phyloP scores from a whole-genome alignment of 2,888 invertebrate species.

The Phrixothrix hirtus region DNA sequence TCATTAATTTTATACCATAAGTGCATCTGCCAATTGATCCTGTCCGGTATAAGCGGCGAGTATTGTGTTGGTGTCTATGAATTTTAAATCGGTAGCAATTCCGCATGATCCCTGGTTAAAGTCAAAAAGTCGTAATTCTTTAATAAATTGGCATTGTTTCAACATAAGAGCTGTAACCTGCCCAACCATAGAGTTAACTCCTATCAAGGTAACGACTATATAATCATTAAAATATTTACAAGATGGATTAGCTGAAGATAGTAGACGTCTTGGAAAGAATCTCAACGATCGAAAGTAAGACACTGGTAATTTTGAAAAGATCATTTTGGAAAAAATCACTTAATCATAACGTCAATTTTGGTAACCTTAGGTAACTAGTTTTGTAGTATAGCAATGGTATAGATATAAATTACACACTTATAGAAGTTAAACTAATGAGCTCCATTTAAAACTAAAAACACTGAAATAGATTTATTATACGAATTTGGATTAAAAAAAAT shows the following conservation, averaged over 20 bases:
- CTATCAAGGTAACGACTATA: slow-evolving; percentile 32
- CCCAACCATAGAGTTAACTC: slow-evolving; percentile 30
- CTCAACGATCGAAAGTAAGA: too few relatives aligned
- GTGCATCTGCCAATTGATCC: slow-evolving; percentile 43
- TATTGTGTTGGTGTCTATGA: slow-evolving; percentile 48
- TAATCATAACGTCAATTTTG: neutral
- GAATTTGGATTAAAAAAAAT: too few relatives aligned
- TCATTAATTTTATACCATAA: slow-evolving; percentile 38
- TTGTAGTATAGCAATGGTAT: too few relatives aligned
- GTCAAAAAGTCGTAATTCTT: slow-evolving; percentile 49
- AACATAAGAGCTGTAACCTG: slow-evolving; percentile 42
- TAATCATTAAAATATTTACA: too few relatives aligned
- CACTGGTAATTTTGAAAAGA: neutral
- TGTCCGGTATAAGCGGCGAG: slow-evolving; percentile 46
- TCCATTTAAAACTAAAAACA: too few relatives aligned
- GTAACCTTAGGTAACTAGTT: neutral
- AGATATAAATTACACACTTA: too few relatives aligned
- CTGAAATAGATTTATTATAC: too few relatives aligned
- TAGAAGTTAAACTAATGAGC: too few relatives aligned
- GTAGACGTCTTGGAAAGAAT: neutral
- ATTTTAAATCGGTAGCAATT: slow-evolving; percentile 48
- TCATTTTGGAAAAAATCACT: neutral
- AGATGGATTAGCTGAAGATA: too few relatives aligned
- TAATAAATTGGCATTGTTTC: slow-evolving; percentile 46
- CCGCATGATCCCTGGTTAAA: slow-evolving; percentile 38